A percentile compares a stretch with the other conserved stretches of the same genome.
Conservation (phyloP, 2,888 invertebrate genomes). For the Cephus runcator region DNA sequence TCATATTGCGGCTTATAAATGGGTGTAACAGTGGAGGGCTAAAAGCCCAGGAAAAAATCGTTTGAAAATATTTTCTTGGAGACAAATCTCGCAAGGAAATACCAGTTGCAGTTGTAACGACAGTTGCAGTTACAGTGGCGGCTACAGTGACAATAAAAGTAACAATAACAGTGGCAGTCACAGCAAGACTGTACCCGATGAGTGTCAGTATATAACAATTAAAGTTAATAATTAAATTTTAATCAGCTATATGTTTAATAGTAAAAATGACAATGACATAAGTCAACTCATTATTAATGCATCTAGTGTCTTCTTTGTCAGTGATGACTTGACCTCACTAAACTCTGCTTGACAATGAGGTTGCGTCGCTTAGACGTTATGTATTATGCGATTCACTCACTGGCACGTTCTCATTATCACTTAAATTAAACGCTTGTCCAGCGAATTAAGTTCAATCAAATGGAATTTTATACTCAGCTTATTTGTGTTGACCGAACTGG, state of each 20-base stretch:
- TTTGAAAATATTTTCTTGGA: no score
- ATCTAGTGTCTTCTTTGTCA: no score
- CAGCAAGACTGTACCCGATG: slow-evolving; percentile 53
- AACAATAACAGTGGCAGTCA: slow-evolving; percentile 28
- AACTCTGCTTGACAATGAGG: no score
- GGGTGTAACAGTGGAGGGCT: slow-evolving; percentile 33
- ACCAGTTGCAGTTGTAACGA: slow-evolving; percentile 6
- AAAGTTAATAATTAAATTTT: background rate
- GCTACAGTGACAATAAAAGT: background rate
- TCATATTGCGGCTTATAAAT: slow-evolving; percentile 28
- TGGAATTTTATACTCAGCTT: no score
- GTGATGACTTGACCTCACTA: no score
- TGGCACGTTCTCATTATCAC: background rate
- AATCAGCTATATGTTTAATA: background rate
- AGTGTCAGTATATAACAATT: slow-evolving; percentile 47
- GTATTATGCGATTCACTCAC: no score
- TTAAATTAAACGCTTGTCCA: slow-evolving; percentile 6
- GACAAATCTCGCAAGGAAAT: no score
- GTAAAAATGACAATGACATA: no score
- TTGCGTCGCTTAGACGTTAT: no score
- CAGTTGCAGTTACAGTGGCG: slow-evolving; percentile 31
- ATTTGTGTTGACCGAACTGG: no score
- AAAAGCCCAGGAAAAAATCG: slow-evolving; percentile 15
- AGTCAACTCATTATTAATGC: no score
- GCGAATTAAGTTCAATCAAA: slow-evolving; percentile 42